Percentiles rank a stretch among this genome's conserved stretches.
Evolutionary conservation across 2,888 invertebrate genomes (phyloP).

Genomic region (Conus canariensis): DNA sequence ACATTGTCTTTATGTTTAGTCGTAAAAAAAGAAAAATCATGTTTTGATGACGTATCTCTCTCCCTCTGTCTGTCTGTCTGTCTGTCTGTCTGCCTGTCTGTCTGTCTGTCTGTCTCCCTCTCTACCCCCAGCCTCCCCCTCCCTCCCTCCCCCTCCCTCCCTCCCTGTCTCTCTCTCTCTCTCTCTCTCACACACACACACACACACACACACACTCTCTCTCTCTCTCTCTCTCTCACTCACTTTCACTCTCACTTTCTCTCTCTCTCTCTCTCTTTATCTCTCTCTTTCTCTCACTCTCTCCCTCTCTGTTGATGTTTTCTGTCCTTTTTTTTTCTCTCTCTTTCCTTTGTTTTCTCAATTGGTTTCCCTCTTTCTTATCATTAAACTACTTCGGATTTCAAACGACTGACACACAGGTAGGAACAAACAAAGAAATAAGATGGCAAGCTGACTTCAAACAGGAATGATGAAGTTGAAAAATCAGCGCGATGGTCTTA

Average conservation of each 20-base stretch:
- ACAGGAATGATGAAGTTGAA: background rate
- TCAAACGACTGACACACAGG: background rate
- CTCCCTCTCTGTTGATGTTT: no score
- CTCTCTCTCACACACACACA: constrained; percentile 8
- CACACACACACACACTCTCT: background rate
- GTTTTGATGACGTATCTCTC: no score
- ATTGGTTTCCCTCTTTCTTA: no score
- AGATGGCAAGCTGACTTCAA: background rate
- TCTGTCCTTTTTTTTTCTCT: no score
- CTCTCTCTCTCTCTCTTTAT: background rate
- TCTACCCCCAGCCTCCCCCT: background rate
- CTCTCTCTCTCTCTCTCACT: constrained; percentile 5
- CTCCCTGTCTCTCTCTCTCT: background rate
- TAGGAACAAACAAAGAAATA: background rate
- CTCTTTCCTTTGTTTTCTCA: no score
- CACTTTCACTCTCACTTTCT: background rate
- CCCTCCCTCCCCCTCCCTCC: background rate
- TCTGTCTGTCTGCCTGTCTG: background rate
- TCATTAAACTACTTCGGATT: no score
- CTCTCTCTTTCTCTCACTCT: no score
- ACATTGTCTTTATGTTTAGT: no score
- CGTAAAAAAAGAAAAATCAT: no score
- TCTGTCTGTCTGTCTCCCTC: background rate
- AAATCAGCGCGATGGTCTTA: background rate
- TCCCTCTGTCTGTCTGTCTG: background rate